phyloP scores from a whole-genome alignment of 2,888 invertebrate species.

The Embidobia sp. region DNA sequence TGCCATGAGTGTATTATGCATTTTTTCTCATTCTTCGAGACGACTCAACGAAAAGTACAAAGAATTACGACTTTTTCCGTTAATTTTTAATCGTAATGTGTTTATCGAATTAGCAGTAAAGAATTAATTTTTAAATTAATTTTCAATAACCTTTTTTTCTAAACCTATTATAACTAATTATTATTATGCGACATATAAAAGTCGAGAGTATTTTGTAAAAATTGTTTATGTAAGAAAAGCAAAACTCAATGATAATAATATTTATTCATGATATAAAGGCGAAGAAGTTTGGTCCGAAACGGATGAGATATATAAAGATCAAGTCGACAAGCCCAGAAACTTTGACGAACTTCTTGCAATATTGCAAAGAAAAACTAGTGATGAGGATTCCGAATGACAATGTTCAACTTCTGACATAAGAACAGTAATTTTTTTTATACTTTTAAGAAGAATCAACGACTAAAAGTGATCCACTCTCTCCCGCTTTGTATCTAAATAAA shows the following conservation, averaged over 20 bases:
- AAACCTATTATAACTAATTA: too few relatives aligned
- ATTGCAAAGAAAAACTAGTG: slow-evolving; percentile 90
- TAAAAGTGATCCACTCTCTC: too few relatives aligned
- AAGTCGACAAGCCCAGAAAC: slow-evolving; percentile 93
- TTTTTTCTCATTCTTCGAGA: slow-evolving; percentile 10
- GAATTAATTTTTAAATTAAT: too few relatives aligned
- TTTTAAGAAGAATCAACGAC: too few relatives aligned
- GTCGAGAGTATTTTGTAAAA: too few relatives aligned
- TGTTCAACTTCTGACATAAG: slow-evolving; percentile 96
- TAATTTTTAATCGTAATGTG: too few relatives aligned
- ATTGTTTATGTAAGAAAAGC: neutral
- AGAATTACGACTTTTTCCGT: slow-evolving; percentile 14
- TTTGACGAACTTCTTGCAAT: slow-evolving; percentile 94
- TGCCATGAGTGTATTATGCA: slow-evolving; percentile 86
- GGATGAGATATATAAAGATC: slow-evolving; percentile 92
- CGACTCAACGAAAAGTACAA: slow-evolving; percentile 14
- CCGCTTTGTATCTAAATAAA: slow-evolving; percentile 66
- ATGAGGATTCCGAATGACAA: slow-evolving; percentile 96
- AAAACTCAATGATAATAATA: too few relatives aligned
- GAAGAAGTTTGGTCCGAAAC: slow-evolving; percentile 97
- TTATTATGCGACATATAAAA: too few relatives aligned
- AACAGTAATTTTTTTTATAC: too few relatives aligned
- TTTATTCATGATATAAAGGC: slow-evolving; percentile 97
- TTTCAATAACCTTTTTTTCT: too few relatives aligned
- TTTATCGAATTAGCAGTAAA: too few relatives aligned